Evolutionary conservation across 2,888 invertebrate species (phyloP), one percentile per base, ranked within the genome.

Genomic region (Dichetophora obliterata): DNA sequence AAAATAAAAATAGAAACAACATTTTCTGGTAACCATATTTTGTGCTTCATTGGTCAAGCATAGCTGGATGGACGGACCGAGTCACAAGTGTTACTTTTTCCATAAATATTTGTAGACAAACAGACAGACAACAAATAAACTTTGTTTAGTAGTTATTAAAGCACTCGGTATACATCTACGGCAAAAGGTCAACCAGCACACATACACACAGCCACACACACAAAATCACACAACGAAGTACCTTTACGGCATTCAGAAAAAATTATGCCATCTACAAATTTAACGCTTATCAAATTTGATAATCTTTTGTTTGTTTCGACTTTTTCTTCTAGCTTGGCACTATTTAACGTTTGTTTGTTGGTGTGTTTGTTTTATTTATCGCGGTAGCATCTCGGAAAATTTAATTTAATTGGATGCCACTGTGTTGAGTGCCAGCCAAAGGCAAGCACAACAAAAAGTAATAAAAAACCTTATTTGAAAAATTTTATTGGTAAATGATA

Each of bases 321-420:
- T 68, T 81, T 76, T 57, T 66, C 74, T 65, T 75, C 74, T 61
- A 68, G 27, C 34, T 75, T 24, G 71, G 34, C n/a, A 57, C 16
- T 31, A 5, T 31, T 50, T 61, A 75, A 8, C 19, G 37, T 71
- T 76, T 50, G 71, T 76, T 75, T 76, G 76, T 77, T 78, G 74
- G 83, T 83, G 83, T 84, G 82, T 86, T 84, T 85, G 84, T 79
- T 81, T 84, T 81, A 83, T 84, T 84, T 86, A 85, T 85, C 85
- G 84, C 86, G 80, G 84, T 85, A 83, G 84, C 85, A 86, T 85
- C 84, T 81, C 80, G 83, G 79, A 79, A 83, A 85, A 85, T 83
- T 84, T 81, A 84, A 85, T 85, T 84, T 84, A 84, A 84, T 85
- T 85, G 86, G 84, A 84, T 85, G 85, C 85, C 82, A 81, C 82